Evolutionary conservation across 2,888 invertebrate genomes (phyloP), one percentile per base, ranked within the genome.

Genomic region (Spodoptera picta): DNA sequence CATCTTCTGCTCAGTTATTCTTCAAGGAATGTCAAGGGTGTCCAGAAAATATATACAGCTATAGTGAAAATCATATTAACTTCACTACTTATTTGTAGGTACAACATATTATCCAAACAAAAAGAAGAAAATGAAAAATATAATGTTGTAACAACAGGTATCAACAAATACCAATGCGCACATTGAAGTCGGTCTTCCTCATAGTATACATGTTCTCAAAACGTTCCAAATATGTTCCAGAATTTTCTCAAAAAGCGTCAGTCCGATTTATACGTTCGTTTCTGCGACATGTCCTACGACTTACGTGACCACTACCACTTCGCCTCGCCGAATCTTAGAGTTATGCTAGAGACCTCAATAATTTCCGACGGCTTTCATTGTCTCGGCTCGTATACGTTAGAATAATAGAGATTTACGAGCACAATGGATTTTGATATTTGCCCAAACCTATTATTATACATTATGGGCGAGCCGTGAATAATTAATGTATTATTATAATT

Each of bases 291-390:
- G 58, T 54, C 57, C 55, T 57, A 48, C 52, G 64, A 52, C 74
- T 77, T 75, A 73, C 73, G 69, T 73, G 74, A 74, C 74, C 69
- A 53, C 55, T n/a, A 51, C 61, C 74, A 69, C 71, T 63, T 73
- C 63, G 74, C 74, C 69, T 65, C 69, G 53, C 60, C 53, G 55
- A 58, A 64, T 74, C 60, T 60, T 69, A 52, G 42, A 56, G 51
- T 57, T 69, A 72, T 72, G 70, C 58, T 46, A 57, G 60, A 50
- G 52, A 54, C 50, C 75, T 69, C 65, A 69, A 68, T 69, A 36
- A 36, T 71, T 63, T 73, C 58, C 55, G 46, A 42, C 31, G 43
- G 57, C 51, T 62, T 49, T 48, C 70, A 57, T 68, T 73, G 69
- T 66, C 55, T 69, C 43, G 46, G 45, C 41, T 67, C 68, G n/a